Conservation (phyloP, 2,797 vertebrate genomes). For the Gobio occitaniae region DNA sequence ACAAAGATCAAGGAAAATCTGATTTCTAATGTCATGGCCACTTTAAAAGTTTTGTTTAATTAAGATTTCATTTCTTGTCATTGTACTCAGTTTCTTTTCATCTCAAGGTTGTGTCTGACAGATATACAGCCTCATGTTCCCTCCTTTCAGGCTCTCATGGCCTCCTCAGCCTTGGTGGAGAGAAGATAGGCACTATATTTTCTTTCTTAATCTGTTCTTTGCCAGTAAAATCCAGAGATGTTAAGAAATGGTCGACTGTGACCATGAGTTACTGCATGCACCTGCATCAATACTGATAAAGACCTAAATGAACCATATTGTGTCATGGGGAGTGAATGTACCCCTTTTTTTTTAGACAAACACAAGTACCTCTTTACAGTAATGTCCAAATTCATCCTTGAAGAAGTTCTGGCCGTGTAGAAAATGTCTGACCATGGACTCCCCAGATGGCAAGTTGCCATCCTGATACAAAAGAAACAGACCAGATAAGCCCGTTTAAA, state of each 20-base stretch:
- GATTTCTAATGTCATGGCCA: background rate
- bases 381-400: conserved; percentile 86
- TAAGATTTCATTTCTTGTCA: background rate
- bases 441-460: conserved; percentile 94
- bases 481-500: background rate
- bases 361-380: conserved; percentile 87
- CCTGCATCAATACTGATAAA: background rate
- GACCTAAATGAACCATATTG: background rate
- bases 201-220: background rate
- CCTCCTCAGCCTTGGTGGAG: background rate
- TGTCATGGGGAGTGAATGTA: background rate
- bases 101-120: conserved; percentile 9
- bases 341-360: background rate
- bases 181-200: background rate
- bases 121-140: background rate
- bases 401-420: conserved; percentile 94
- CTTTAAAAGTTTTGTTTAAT: background rate
- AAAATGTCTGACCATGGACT: conserved; percentile 97
- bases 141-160: background rate
- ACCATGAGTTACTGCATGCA: background rate
- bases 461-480: conserved; percentile 79
- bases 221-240: background rate
- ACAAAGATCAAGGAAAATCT: background rate
- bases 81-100: background rate
- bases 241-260: background rate